Percentiles rank a stretch among this genome's conserved stretches.
These are phyloP conservation scores for Eupithecia pulchellata DNA, from an alignment of 2,888 invertebrate species.

Conservation along the genomic window DNA sequence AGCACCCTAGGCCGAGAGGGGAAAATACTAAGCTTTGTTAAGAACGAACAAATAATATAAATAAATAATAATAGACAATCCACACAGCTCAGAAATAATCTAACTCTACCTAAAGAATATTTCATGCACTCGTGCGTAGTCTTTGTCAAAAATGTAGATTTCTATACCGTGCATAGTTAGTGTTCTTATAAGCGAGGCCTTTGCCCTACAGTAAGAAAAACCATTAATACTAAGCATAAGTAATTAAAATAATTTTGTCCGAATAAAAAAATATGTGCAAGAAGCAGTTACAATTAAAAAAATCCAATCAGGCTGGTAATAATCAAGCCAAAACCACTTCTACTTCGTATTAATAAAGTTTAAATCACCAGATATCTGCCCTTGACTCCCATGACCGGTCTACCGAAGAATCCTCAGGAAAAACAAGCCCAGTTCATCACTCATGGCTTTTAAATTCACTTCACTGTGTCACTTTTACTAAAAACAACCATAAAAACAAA, in stretches of 20 bases:
- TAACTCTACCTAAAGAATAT: no score
- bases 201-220: not conserved
- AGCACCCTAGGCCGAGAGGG: not conserved
- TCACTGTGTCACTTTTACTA: slow-evolving; percentile 21
- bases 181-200: not conserved
- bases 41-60: no score
- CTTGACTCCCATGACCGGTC: slow-evolving; percentile 69
- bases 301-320: not conserved
- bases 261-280: not conserved
- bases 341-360: slow-evolving; percentile 27
- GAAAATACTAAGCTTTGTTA: slow-evolving; percentile 3
- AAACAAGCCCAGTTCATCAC: slow-evolving; percentile 37
- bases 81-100: not conserved
- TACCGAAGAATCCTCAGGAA: slow-evolving; percentile 29
- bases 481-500: slow-evolving; percentile 4
- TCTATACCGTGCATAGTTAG: not conserved
- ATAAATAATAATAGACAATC: no score
- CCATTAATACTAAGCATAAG: not conserved
- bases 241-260: not conserved
- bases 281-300: not conserved
- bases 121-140: no score
- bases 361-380: slow-evolving; percentile 73
- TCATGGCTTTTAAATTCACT: slow-evolving; percentile 26
- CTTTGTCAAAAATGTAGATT: not conserved
- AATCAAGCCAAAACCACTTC: slow-evolving; percentile 23